A percentile compares a stretch with the other conserved stretches of the same genome.
Conservation (phyloP, 1,140 invertebrate species). For the Ceratina japonica region DNA sequence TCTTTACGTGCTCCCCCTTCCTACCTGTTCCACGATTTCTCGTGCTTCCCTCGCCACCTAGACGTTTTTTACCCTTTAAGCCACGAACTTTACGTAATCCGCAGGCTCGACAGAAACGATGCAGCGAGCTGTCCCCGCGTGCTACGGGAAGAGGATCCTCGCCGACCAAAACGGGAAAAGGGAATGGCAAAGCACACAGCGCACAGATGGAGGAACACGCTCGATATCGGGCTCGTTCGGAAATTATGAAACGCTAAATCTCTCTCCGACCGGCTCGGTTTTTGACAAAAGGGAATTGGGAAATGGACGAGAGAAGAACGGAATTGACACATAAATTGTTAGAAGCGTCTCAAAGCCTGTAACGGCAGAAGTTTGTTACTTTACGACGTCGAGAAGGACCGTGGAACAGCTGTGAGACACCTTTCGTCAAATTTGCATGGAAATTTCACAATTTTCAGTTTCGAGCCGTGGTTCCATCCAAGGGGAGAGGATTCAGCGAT, state of each 20-base stretch:
- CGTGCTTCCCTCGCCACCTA: constrained; percentile 38
- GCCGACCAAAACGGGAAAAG: constrained; percentile 18
- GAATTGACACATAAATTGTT: constrained; percentile 3
- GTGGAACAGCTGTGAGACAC: constrained; percentile 15
- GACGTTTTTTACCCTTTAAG: constrained; percentile 22
- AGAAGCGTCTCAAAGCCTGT: not conserved
- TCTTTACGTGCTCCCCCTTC: constrained; percentile 59
- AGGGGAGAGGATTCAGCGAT: not conserved
- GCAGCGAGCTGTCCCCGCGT: not conserved
- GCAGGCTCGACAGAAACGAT: constrained; percentile 25
- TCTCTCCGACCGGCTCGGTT: not conserved
- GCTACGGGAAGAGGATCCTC: not conserved
- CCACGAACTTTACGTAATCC: constrained; percentile 53
- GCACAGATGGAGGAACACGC: constrained; percentile 24
- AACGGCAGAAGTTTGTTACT: not conserved
- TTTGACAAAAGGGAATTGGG: not conserved
- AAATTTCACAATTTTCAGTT: too few relatives aligned
- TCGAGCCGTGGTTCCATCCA: not conserved
- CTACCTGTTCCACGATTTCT: constrained; percentile 39
- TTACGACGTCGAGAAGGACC: not conserved
- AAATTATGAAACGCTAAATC: constrained; percentile 39
- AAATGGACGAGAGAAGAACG: not conserved
- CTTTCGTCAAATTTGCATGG: not conserved
- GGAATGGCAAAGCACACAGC: constrained; percentile 9
- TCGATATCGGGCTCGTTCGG: constrained; percentile 16